Percentiles rank a stretch among this genome's conserved stretches.
Conservation (phyloP, 2,797 vertebrate species). For the Pseudotriccus pelzelni region DNA sequence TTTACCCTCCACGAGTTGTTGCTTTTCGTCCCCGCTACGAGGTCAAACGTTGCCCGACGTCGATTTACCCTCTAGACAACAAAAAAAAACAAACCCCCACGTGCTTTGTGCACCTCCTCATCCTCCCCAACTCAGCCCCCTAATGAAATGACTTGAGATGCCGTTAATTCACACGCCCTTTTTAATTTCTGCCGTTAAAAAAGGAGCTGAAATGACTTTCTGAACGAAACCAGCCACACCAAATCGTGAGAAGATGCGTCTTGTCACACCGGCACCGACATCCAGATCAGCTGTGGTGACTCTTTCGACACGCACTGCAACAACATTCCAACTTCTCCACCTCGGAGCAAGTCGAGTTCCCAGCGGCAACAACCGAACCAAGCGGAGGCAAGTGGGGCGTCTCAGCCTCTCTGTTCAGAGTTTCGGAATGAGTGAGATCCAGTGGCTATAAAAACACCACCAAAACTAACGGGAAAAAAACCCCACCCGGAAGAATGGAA, state of each 20-base stretch:
- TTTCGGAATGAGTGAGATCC: not conserved
- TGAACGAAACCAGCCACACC: not conserved
- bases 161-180: not conserved
- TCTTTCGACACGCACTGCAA: not conserved
- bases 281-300: not conserved
- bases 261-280: not conserved
- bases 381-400: not conserved
- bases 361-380: not conserved
- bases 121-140: not conserved
- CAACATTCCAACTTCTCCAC: not conserved
- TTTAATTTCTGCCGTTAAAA: not conserved
- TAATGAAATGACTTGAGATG: not conserved
- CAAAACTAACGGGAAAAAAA: not conserved
- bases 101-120: fast-evolving
- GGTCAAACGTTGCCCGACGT: not conserved
- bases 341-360: not conserved
- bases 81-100: not conserved
- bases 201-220: not conserved
- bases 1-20: not conserved
- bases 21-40: not conserved
- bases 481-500: not conserved
- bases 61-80: not conserved
- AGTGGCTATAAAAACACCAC: not conserved
- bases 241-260: not conserved
- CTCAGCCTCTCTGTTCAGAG: not conserved